Evolutionary conservation across 2,797 vertebrate species (phyloP), one percentile per base, ranked within the genome.

Genomic region (Setipinna tenuifilis): DNA sequence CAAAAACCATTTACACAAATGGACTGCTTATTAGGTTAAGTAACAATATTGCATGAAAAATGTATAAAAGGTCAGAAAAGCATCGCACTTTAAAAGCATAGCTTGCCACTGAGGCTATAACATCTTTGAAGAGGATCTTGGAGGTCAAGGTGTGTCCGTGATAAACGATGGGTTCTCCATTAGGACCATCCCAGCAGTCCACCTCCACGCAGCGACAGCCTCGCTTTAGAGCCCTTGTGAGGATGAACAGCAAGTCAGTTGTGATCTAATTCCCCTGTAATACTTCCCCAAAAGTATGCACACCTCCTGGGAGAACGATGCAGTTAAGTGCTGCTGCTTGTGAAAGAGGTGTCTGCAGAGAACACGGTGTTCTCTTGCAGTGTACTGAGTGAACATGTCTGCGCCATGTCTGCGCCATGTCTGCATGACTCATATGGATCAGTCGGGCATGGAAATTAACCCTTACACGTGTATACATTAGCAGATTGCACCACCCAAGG

Each of bases 101-200:
- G 83, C 97, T 97, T 82, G 94, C 96, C 83, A 99, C 86, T 0
- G 96, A 96, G 21, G 94, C 91, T 87, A 99, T 91, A 0, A 99
- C 96, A 25, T 99, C 98, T 93, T 93, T 96, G 90, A 99, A 98
- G n/a, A 96, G 95, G 90, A 99, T 99, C 90, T 98, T 99, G 84
- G 98, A 98, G 19, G 98, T 99, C 85, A 97, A 92, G 0, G 98
- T 99, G 92, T 98, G 97, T 84, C 98, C 98, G 0, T 99, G 98
- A 88, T 99, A 99, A 85, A 99, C 98, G 0, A 98, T 90, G 0
- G 98, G 98, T 82, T 99, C 98, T 71, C 97, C 98, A 0, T 94
- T 96, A 0, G 94, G 92, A 80, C 98, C 98, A 0, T 99, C 98
- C 98, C 98, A 99, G 92, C 97, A 97, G 92, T 99, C 98, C 90